Conservation (phyloP, 2,888 invertebrate genomes). For the Electrophaes corylata region DNA sequence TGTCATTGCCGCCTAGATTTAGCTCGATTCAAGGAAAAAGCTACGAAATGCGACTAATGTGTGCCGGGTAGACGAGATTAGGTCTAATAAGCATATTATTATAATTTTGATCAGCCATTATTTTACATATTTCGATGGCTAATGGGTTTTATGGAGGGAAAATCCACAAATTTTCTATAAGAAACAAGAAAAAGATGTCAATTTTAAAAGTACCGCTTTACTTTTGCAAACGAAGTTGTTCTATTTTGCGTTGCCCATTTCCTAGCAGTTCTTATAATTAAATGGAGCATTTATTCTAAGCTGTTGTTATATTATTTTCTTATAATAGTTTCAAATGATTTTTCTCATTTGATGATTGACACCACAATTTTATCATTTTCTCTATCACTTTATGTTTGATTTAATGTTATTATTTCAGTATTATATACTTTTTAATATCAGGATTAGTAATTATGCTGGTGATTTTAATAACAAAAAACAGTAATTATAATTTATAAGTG, state of each 20-base stretch:
- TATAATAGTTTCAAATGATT: too few relatives aligned
- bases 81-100: background rate
- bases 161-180: background rate
- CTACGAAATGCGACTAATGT: constrained; percentile 16
- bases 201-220: background rate
- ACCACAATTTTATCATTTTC: too few relatives aligned
- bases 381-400: too few relatives aligned
- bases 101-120: background rate
- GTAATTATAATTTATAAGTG: too few relatives aligned
- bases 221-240: background rate
- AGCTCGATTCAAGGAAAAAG: constrained; percentile 42
- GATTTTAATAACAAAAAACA: too few relatives aligned
- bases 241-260: background rate
- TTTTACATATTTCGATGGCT: background rate
- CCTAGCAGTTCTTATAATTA: background rate
- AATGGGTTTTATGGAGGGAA: background rate
- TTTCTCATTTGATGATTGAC: too few relatives aligned
- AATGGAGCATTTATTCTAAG: background rate
- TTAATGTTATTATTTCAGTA: too few relatives aligned
- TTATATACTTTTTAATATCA: too few relatives aligned
- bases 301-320: too few relatives aligned
- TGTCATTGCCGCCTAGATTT: constrained; percentile 50
- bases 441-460: too few relatives aligned
- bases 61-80: background rate
- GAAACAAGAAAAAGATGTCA: background rate